Evolutionary conservation across 2,888 invertebrate genomes (phyloP).

Genomic region (Machimus atricapillus): DNA sequence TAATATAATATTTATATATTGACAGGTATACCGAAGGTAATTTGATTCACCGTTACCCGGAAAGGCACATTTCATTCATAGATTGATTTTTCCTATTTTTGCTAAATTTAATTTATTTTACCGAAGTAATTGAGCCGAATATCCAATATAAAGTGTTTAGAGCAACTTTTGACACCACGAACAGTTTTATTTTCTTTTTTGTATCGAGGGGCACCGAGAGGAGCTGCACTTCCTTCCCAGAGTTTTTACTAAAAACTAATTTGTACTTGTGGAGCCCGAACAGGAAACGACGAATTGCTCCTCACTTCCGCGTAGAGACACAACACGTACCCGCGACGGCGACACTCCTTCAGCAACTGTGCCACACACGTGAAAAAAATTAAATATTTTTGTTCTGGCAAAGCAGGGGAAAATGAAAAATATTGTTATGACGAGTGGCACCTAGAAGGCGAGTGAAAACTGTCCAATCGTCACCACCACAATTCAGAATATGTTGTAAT

Average conservation of each 20-base stretch:
- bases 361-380: neutral
- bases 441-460: neutral
- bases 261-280: conserved; percentile 16
- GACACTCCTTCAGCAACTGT: neutral
- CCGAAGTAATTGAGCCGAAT: neutral
- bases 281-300: conserved; percentile 22
- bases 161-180: neutral
- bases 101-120: neutral
- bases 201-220: neutral
- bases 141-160: neutral
- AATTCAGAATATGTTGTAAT: neutral
- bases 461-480: neutral
- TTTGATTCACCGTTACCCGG: neutral
- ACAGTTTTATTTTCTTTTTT: neutral
- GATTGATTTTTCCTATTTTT: neutral
- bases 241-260: conserved; percentile 24
- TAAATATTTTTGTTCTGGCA: neutral
- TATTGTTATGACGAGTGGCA: neutral
- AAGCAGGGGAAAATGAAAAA: neutral
- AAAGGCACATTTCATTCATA: neutral
- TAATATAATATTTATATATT: neutral
- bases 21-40: neutral
- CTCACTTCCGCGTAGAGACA: conserved; percentile 27
- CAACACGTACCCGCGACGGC: neutral
- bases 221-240: conserved; percentile 13